Percentiles rank a stretch among this genome's conserved stretches.
These are phyloP conservation scores for Nephotettix cincticeps DNA, from an alignment of 1,140 invertebrate genomes.

Conservation along the genomic window DNA sequence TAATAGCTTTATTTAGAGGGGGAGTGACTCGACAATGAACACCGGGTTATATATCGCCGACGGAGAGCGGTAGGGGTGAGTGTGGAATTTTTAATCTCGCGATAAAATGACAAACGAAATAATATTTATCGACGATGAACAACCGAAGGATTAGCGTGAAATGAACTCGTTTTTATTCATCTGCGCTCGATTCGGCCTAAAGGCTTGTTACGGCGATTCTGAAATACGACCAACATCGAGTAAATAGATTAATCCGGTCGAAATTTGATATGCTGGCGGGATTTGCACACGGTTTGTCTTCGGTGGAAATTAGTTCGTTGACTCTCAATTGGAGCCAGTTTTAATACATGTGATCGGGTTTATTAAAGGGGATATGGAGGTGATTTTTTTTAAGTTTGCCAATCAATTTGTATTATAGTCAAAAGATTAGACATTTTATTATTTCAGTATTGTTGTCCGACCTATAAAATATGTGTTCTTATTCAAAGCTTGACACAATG, in stretches of 20 bases:
- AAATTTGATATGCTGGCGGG: background rate
- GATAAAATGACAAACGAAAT: background rate
- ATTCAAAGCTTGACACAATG: too few species aligned
- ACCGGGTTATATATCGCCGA: background rate
- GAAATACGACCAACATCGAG: background rate
- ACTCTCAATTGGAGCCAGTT: too few species aligned
- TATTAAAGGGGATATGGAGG: too few species aligned
- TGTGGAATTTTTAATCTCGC: slow-evolving; percentile 4
- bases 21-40: background rate
- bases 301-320: too few species aligned
- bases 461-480: too few species aligned
- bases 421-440: too few species aligned
- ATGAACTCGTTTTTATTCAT: slow-evolving; percentile 1
- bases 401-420: too few species aligned
- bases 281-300: too few species aligned
- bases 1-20: slow-evolving; percentile 4
- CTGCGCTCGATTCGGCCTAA: background rate
- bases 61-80: background rate
- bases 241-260: slow-evolving; percentile 4
- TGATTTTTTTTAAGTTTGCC: too few species aligned
- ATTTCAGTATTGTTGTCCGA: too few species aligned
- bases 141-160: background rate
- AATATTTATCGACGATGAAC: slow-evolving; percentile 4
- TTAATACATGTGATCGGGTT: too few species aligned
- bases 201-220: slow-evolving; percentile 4